Evolutionary conservation across 2,888 invertebrate genomes (phyloP).

Genomic region (Callyntrura sp.): DNA sequence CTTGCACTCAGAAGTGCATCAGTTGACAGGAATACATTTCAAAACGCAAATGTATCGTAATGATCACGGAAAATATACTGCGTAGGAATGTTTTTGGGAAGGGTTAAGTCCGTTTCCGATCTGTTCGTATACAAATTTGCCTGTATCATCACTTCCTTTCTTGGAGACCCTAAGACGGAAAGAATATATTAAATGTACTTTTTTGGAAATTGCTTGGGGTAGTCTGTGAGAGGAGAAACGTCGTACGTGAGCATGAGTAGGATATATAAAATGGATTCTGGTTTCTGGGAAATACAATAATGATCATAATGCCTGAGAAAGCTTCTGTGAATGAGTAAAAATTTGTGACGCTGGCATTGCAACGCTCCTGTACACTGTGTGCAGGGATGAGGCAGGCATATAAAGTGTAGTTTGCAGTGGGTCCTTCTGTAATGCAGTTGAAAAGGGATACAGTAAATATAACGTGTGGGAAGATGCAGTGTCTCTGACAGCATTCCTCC

Average conservation of each 20-base stretch:
- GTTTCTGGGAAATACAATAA: neutral
- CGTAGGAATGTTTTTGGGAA: conserved; percentile 59
- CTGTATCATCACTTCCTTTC: conserved; percentile 54
- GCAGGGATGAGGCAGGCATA: too few relatives aligned
- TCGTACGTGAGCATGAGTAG: neutral
- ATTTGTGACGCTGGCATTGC: conserved; percentile 39
- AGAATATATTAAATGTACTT: neutral
- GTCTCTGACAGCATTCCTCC: conserved; percentile 58
- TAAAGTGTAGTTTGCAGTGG: conserved; percentile 2
- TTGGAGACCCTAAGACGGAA: neutral
- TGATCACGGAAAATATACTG: conserved; percentile 60
- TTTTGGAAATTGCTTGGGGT: too few relatives aligned
- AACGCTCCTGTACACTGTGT: neutral
- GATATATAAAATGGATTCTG: conserved; percentile 24
- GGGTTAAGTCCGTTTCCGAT: conserved; percentile 79
- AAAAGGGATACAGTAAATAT: conserved; percentile 40
- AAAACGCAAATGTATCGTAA: conserved; percentile 20
- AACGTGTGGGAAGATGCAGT: conserved; percentile 40
- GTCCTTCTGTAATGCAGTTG: conserved; percentile 4
- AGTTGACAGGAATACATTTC: neutral
- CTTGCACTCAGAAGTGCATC: conserved; percentile 9
- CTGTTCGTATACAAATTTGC: conserved; percentile 54
- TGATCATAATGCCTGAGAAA: conserved; percentile 10
- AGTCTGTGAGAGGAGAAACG: neutral
- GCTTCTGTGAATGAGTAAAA: conserved; percentile 52